phyloP scores from a whole-genome alignment of 2,797 vertebrate species.

The Lagodon rhomboides region DNA sequence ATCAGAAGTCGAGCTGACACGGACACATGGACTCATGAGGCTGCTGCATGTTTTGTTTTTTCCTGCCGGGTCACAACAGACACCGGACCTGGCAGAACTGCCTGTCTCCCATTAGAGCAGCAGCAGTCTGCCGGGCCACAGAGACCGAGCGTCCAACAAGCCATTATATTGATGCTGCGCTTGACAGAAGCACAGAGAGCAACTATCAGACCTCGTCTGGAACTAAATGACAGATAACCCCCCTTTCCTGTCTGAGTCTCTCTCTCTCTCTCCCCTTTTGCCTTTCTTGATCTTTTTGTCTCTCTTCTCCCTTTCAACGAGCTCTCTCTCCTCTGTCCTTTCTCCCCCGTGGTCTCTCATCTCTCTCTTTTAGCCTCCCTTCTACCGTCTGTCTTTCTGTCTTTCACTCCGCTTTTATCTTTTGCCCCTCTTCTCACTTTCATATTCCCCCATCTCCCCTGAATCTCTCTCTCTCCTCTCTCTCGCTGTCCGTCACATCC shows the following conservation, averaged over 20 bases:
- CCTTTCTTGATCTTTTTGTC: constrained; percentile 48
- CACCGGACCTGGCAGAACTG: constrained; percentile 17
- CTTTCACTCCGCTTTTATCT: constrained; percentile 55
- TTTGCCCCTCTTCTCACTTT: constrained; percentile 35
- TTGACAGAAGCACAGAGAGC: constrained; percentile 63
- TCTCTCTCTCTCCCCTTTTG: constrained; percentile 15
- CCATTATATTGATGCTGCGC: constrained; percentile 52
- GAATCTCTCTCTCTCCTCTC: constrained; percentile 33
- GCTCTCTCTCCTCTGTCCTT: constrained; percentile 34
- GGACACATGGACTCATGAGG: neutral
- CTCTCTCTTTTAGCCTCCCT: constrained; percentile 32
- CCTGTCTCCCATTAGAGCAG: constrained; percentile 46
- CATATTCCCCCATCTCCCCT: constrained; percentile 41
- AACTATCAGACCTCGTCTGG: constrained; percentile 62
- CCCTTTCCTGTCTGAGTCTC: constrained; percentile 29
- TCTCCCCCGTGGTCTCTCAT: constrained; percentile 38
- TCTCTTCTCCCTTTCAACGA: constrained; percentile 43
- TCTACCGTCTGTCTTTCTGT: constrained; percentile 17
- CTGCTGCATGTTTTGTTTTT: neutral
- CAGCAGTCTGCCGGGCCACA: constrained; percentile 25
- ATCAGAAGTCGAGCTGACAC: neutral
- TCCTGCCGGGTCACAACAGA: constrained; percentile 3
- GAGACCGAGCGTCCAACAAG: constrained; percentile 55
- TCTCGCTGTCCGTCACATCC: constrained; percentile 63
- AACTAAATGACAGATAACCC: constrained; percentile 70